phyloP scores from a whole-genome alignment of 1,140 invertebrate species.

The Lepidurus apus region DNA sequence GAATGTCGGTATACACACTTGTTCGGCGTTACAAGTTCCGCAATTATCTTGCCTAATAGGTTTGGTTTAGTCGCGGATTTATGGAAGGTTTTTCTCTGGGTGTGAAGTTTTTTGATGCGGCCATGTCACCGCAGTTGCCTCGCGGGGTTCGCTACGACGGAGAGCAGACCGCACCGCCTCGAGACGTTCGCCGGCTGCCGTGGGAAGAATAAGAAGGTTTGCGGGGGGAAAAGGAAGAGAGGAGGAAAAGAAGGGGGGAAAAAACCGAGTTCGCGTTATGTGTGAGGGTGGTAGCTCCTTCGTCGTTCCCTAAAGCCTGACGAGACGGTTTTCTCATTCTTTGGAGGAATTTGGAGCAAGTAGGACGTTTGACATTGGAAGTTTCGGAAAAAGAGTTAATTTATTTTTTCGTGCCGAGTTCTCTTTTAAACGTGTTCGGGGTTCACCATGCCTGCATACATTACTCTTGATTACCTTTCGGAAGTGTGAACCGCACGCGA shows the following conservation, averaged over 20 bases:
- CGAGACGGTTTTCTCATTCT: conserved; percentile 21
- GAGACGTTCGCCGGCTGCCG: conserved; percentile 16
- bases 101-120: not conserved
- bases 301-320: not conserved
- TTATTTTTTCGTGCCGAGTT: not conserved
- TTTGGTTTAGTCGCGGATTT: not conserved
- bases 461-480: not conserved
- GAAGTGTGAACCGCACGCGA: not conserved
- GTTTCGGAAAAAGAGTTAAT: not conserved
- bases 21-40: not conserved
- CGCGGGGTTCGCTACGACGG: not conserved
- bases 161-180: not conserved
- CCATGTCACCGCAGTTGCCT: not conserved
- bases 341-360: conserved; percentile 11
- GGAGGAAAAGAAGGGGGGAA: not conserved
- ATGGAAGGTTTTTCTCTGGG: not conserved
- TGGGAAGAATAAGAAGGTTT: conserved; percentile 5
- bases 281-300: conserved; percentile 9
- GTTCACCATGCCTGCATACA: not conserved
- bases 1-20: not conserved
- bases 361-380: conserved; percentile 7
- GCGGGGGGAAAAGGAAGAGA: conserved; percentile 9
- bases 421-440: not conserved
- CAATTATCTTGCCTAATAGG: not conserved
- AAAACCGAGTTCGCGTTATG: not conserved